phyloP scores from a whole-genome alignment of 2,888 invertebrate genomes.

The Syritta pipiens region DNA sequence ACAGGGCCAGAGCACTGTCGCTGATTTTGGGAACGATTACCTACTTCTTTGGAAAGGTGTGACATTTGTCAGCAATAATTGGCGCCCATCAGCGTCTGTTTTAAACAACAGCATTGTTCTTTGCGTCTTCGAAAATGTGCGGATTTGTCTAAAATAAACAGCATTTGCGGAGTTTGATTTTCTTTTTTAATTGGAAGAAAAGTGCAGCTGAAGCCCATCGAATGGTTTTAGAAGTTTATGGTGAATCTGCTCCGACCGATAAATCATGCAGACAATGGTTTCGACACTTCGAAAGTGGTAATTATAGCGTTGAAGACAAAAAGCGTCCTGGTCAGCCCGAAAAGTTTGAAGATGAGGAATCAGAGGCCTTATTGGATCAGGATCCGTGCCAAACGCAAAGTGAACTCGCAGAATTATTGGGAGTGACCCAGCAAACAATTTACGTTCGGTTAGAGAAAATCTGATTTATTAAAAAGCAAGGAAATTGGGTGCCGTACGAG shows the following conservation, averaged over 20 bases:
- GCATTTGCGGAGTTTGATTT: no score
- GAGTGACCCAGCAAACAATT: not conserved
- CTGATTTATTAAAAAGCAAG: slow-evolving; percentile 2
- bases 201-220: not conserved
- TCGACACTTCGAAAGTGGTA: slow-evolving; percentile 44
- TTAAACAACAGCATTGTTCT: no score
- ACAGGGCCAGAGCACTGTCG: no score
- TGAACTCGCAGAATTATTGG: slow-evolving; percentile 41
- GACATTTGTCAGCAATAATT: no score
- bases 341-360: slow-evolving; percentile 54
- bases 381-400: slow-evolving; percentile 57
- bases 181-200: no score
- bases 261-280: slow-evolving; percentile 44
- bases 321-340: slow-evolving; percentile 19
- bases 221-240: slow-evolving; percentile 3
- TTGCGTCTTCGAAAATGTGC: no score
- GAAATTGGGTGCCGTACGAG: slow-evolving; percentile 52
- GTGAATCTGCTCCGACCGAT: slow-evolving; percentile 26
- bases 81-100: no score
- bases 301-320: slow-evolving; percentile 51
- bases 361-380: slow-evolving; percentile 59
- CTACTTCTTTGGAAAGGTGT: no score
- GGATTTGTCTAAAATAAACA: no score
- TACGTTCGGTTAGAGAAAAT: no score
- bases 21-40: no score